A percentile compares a stretch with the other conserved stretches of the same genome.
Evolutionary conservation across 2,797 vertebrate species (phyloP).

Genomic region (Tinamus major): DNA sequence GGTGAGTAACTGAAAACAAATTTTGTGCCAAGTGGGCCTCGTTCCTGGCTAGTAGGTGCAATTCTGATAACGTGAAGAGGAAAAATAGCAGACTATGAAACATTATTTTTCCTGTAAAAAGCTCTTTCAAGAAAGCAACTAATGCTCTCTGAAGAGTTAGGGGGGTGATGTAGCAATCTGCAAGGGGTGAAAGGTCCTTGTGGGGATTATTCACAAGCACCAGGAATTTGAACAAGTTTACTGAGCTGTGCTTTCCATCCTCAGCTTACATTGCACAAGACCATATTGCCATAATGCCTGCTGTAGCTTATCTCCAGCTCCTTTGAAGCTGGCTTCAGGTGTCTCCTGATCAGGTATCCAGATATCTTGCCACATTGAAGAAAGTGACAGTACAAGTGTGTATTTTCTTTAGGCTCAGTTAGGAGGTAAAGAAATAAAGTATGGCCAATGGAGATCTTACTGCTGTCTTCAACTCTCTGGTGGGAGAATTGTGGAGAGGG

Average conservation of each 20-base stretch:
- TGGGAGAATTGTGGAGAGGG: background rate
- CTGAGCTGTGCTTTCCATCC: background rate
- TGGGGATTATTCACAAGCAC: background rate
- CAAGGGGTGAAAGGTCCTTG: background rate
- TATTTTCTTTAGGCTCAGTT: background rate
- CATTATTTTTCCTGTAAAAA: background rate
- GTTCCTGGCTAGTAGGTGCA: background rate
- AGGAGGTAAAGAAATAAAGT: background rate
- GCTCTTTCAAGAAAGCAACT: background rate
- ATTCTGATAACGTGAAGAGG: background rate
- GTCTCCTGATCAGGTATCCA: background rate
- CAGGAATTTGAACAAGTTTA: background rate
- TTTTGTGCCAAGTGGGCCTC: background rate
- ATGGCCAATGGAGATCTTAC: rapidly evolving
- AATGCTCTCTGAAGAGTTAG: background rate
- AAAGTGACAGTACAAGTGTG: rapidly evolving
- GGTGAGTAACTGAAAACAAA: background rate
- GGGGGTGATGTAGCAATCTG: background rate
- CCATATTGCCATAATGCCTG: background rate
- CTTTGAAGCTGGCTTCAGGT: background rate
- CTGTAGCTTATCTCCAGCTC: background rate
- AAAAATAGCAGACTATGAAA: background rate
- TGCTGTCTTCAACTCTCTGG: background rate
- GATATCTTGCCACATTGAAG: background rate
- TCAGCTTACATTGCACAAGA: background rate